Evolutionary conservation across 2,113 vertebrate genomes (phyloP).

Genomic region (Megaleporinus macrocephalus): DNA sequence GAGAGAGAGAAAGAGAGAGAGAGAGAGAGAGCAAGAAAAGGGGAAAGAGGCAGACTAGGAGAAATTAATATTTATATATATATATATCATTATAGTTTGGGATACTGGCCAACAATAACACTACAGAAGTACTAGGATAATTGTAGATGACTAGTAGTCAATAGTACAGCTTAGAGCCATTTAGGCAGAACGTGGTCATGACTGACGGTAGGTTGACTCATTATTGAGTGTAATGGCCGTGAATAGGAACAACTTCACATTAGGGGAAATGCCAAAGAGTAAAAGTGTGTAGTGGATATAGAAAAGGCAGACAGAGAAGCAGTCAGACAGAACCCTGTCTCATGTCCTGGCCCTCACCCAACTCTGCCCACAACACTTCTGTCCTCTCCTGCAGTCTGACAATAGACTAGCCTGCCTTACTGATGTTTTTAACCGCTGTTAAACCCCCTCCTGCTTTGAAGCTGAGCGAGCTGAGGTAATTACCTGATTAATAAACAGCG

Average conservation of each 20-base stretch:
- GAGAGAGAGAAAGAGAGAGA: background rate
- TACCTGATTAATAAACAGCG: constrained; percentile 57
- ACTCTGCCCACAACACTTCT: background rate
- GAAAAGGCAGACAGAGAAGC: background rate
- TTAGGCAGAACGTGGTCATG: too few relatives aligned
- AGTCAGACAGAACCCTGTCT: background rate
- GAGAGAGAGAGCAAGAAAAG: background rate
- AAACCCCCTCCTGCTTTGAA: constrained; percentile 24
- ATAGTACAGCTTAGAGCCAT: too few relatives aligned
- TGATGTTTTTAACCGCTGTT: constrained; percentile 29
- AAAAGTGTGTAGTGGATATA: background rate
- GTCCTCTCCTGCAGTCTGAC: background rate
- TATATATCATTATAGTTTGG: too few relatives aligned
- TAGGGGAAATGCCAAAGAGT: background rate
- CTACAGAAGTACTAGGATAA: too few relatives aligned
- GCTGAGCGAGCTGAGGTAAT: constrained; percentile 37
- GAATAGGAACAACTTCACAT: too few relatives aligned
- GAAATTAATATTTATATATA: too few relatives aligned
- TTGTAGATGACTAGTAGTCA: too few relatives aligned
- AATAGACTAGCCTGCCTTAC: background rate
- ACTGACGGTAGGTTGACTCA: too few relatives aligned
- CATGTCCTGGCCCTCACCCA: background rate
- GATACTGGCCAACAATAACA: too few relatives aligned
- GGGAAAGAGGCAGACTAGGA: too few relatives aligned
- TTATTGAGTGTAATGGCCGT: too few relatives aligned